A percentile compares a stretch with the other conserved stretches of the same genome.
These are phyloP conservation scores for Ahaetulla prasina DNA, from an alignment of 2,113 vertebrate species.

Conservation along the genomic window DNA sequence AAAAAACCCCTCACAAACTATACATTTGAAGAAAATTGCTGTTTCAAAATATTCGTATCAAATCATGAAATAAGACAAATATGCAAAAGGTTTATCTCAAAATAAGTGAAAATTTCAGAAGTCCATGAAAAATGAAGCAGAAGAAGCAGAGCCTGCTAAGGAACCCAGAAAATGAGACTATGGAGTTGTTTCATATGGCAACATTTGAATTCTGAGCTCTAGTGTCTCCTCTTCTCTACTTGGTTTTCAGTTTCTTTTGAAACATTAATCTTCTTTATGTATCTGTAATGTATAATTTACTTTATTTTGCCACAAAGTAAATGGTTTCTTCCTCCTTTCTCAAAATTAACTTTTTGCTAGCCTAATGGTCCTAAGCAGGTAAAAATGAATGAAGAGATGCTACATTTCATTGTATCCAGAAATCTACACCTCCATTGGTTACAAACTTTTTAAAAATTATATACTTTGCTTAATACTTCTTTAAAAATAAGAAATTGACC, in stretches of 20 bases:
- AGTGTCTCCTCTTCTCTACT: neutral
- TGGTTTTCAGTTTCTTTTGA: neutral
- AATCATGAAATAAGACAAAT: neutral
- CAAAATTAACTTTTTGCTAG: neutral
- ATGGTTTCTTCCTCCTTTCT: neutral
- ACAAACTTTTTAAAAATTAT: neutral
- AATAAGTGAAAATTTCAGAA: neutral
- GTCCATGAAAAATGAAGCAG: neutral
- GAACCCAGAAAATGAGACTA: neutral
- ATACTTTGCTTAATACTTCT: neutral
- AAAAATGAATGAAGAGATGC: neutral
- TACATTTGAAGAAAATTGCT: neutral
- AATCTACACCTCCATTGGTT: neutral
- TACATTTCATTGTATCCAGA: neutral
- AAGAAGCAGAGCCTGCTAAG: neutral
- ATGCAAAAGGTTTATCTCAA: neutral
- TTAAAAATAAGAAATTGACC: neutral
- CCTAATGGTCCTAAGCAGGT: neutral
- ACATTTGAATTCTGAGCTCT: neutral
- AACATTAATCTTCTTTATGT: neutral
- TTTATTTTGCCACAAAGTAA: neutral
- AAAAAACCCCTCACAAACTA: neutral
- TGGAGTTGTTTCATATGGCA: neutral
- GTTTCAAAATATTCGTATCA: neutral
- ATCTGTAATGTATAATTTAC: neutral